Percentiles rank a stretch among this genome's conserved stretches.
phyloP scores from a whole-genome alignment of 2,113 vertebrate genomes.

The Labrus mixtus region DNA sequence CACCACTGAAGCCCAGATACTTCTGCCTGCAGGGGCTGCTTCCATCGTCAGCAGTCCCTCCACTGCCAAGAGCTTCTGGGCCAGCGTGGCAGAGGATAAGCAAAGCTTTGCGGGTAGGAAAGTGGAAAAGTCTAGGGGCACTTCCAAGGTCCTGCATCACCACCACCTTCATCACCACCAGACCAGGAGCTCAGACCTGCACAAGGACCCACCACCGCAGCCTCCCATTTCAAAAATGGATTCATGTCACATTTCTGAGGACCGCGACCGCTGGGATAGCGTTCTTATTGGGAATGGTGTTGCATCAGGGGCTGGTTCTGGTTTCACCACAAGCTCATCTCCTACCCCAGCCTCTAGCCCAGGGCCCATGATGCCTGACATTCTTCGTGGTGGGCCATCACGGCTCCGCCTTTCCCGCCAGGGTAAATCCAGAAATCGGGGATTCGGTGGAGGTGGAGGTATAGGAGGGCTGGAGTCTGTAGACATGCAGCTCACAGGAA shows the following conservation, averaged over 20 bases:
- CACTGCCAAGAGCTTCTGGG: slow-evolving; percentile 49
- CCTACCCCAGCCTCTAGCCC: slow-evolving; percentile 73
- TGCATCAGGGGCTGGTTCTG: slow-evolving; percentile 62
- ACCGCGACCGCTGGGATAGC: slow-evolving; percentile 61
- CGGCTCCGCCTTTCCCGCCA: slow-evolving; percentile 88
- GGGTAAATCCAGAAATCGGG: slow-evolving; percentile 82
- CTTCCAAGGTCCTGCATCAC: slow-evolving; percentile 64
- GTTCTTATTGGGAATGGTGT: slow-evolving; percentile 15
- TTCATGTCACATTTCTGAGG: slow-evolving; percentile 84
- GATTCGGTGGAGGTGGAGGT: slow-evolving; percentile 56
- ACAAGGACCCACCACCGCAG: slow-evolving; percentile 79
- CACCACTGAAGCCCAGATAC: slow-evolving; percentile 18
- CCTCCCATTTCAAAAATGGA: slow-evolving; percentile 86
- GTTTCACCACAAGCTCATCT: slow-evolving; percentile 42
- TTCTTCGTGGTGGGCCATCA: slow-evolving; percentile 75
- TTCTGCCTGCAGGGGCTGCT: slow-evolving; percentile 27
- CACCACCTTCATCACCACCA: slow-evolving; percentile 69
- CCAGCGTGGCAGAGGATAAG: slow-evolving; percentile 46
- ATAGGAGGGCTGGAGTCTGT: slow-evolving; percentile 29
- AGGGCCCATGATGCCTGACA: slow-evolving; percentile 76
- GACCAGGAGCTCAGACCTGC: slow-evolving; percentile 65
- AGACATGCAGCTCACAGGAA: slow-evolving; percentile 59
- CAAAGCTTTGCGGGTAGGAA: slow-evolving; percentile 43
- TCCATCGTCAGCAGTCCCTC: slow-evolving; percentile 53
- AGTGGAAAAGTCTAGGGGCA: slow-evolving; percentile 60